These are phyloP conservation scores for Drepana falcataria DNA, from an alignment of 2,888 invertebrate genomes.

Conservation along the genomic window DNA sequence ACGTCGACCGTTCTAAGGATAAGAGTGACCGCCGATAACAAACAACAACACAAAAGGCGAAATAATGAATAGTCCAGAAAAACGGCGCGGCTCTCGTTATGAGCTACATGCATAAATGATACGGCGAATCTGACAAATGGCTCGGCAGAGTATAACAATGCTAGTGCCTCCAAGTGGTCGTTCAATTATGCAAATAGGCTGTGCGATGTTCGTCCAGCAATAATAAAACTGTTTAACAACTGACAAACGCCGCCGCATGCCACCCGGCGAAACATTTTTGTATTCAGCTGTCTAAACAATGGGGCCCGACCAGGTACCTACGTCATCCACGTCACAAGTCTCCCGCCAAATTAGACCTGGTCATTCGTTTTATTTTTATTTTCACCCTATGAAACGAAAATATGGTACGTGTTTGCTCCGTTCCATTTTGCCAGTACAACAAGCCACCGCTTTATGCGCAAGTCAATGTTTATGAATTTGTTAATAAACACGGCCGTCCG, in stretches of 20 bases:
- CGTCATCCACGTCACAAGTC: conserved; percentile 62
- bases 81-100: conserved; percentile 68
- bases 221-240: conserved; percentile 78
- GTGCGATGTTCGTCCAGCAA: conserved; percentile 68
- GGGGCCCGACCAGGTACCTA: conserved; percentile 60
- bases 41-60: conserved; percentile 67
- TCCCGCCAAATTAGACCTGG: conserved; percentile 71
- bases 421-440: conserved; percentile 52
- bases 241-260: conserved; percentile 55
- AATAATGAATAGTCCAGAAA: conserved; percentile 75
- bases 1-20: conserved; percentile 48
- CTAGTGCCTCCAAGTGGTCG: conserved; percentile 74
- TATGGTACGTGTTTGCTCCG: conserved; percentile 66
- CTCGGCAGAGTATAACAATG: conserved; percentile 77
- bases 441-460: conserved; percentile 59
- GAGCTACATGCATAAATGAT: conserved; percentile 77
- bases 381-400: conserved; percentile 77
- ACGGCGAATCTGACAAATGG: conserved; percentile 77
- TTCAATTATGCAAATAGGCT: conserved; percentile 79
- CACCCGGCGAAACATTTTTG: conserved; percentile 54
- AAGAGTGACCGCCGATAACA: conserved; percentile 56
- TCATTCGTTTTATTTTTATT: conserved; percentile 75
- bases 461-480: conserved; percentile 76
- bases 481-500: conserved; percentile 59
- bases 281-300: conserved; percentile 65